Base-by-base conservation (phyloP, 2,888 invertebrate genomes). In the Eupithecia centaureata region DNA sequence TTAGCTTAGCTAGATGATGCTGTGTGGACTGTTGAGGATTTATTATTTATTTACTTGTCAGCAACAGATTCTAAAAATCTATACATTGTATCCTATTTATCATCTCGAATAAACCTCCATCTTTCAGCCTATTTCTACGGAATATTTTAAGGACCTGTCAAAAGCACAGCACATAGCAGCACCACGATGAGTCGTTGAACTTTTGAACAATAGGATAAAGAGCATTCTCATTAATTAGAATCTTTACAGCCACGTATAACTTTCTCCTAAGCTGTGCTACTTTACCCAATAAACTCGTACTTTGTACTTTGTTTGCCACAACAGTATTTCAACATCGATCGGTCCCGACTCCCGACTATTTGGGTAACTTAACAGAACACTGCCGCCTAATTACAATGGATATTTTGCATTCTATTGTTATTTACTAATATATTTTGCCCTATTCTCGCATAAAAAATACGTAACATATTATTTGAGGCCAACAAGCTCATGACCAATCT, bases 241-340 rank as follows among this genome's bases (percentile, higher is more conserved):
- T 22, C 10, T 47, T 22, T 22, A 47, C 2, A 47, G 47, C 22
- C 47, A 47, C 10, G 10, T 18, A 12, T 22, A 47, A 52, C 2
- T 56, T 56, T 1, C n/a, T 54, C 13, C 25, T 56, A 28, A 56
- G 54, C 32, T 57, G 32, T n/a, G 30, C n/a, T 22, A 32, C 32
- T 57, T 18, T 30, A 57, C 13, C 32, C 22, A 57, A 32, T 32
- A 32, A 22, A 57, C 18, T 33, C 22, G 47, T 47, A 42, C 47
- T 22, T 47, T 47, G 22, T 42, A 18, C 18, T 22, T 47, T 47
- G 47, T 47, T 57, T 57, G 57, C 30, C 57, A 57, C 57, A 57
- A 32, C 52, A 65, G 73, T 67, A 70, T 73, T 71, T 66, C 63
- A 42, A 47, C 69, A 81, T 81, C 76, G 78, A 81, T 81, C 74